Base-by-base conservation (phyloP, 2,888 invertebrate genomes). In the Perizoma flavofasciatum region DNA sequence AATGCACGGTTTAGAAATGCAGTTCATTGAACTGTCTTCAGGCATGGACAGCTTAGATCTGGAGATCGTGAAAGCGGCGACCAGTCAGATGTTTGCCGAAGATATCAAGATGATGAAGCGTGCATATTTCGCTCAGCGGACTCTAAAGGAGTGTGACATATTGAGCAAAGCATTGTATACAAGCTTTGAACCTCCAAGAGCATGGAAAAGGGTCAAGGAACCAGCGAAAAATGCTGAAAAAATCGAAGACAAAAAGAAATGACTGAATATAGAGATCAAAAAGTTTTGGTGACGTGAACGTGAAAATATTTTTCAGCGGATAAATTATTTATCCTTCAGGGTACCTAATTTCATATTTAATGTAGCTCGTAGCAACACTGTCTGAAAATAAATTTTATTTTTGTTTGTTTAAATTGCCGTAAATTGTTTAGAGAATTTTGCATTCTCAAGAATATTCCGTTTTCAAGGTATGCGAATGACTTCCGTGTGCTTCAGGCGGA, bases 401-500 rank as follows among this genome's bases (percentile, higher is more conserved):
- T 44, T 44, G 39, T 51, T 50, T 50, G 37, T 41, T 52, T 51
- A 50, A 11, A 50, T n/a, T 57, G 50, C 41, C 3, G 37, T 32
- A 34, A 49, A 48, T 53, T 48, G 33, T 35, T 52, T 56, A 66
- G 52, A 57, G 41, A 52, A 54, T 59, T 55, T 37, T 55, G 53
- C 43, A 59, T 63, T 49, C 10, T 41, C 40, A 10, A 50, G 44
- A 45, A 49, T 44, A 65, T 53, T 56, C 46, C 48, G 52, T 58
- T 34, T 59, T 62, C 34, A 52, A 49, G 49, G 46, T 53, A 57
- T 50, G 51, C 49, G 49, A 37, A 60, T 53, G 58, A 60, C 55
- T 65, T 57, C 61, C 65, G 51, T 50, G 10, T 47, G 78, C 83
- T 79, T 66, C 64, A 66, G 79, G 81, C 71, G 75, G 78, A 79